Base-by-base conservation (phyloP, 2,113 vertebrate species). In the Rallus limicola region DNA sequence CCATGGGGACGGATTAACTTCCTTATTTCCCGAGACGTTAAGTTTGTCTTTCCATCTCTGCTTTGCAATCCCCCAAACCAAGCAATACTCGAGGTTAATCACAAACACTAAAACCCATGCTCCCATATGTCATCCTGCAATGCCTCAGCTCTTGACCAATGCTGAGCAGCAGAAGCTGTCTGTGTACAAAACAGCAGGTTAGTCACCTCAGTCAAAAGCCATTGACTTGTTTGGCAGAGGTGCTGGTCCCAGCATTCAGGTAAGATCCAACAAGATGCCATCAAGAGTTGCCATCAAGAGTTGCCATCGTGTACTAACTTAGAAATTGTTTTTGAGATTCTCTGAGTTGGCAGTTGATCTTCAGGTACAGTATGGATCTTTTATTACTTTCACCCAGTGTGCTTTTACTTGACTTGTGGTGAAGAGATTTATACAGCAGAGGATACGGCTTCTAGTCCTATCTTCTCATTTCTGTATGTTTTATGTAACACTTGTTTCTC, bases 121-220 rank as follows among this genome's bases (percentile, higher is more conserved):
- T 90, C 62, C 42, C 7, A 2, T 29, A 29, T 2, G 3, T 69
- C n/a, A 12, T 59, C 53, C 62, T 55, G n/a, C 0, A 0, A 4
- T 56, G 65, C 52, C 42, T 63, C n/a, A 38, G 24, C 40, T 88
- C 40, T 46, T 31, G 82, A 52, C 53, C 58, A 76, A 1, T 2
- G 1, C 46, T 25, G 72, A 72, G 59, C 72, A 62, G 69, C 60
- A 53, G 64, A 28, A 84, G 56, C 28, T 71, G 81, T 31, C 36
- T 29, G 46, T 67, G 17, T 71, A 34, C 63, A 52, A 28, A 59
- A 20, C 53, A n/a, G 40, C 2, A 2, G 24, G 46, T 34, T 40
- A 24, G 63, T 74, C 84, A 84, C 60, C 65, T 93, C 82, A 50
- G 63, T 26, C 55, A n/a, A 29, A 80, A 92, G 68, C 56, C 36